Evolutionary conservation across 92 coral and sea anemone genomes (phyloP).

Genomic region (Parazoanthus atlanticus): DNA sequence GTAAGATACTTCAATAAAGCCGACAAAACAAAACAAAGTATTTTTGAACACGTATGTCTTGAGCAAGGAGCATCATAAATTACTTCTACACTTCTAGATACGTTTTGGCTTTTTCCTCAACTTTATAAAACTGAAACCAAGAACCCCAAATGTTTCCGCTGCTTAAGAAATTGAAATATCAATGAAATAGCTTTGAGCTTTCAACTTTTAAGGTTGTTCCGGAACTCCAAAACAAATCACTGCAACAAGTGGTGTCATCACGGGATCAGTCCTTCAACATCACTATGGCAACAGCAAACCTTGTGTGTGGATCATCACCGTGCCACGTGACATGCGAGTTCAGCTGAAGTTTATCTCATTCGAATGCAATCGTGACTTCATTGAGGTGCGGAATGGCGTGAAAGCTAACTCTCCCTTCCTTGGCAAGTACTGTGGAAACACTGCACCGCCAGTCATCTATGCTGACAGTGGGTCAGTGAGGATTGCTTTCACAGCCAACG

Average conservation of each 20-base stretch:
- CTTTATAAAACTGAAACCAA: too few relatives aligned
- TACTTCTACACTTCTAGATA: too few relatives aligned
- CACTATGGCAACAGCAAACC: conserved; percentile 26
- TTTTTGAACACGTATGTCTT: too few relatives aligned
- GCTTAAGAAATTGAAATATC: too few relatives aligned
- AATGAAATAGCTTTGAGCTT: not conserved
- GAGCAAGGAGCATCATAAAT: too few relatives aligned
- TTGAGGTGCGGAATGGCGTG: not conserved
- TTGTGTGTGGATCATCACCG: conserved; percentile 24
- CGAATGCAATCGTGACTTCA: conserved; percentile 22
- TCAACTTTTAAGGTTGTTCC: not conserved
- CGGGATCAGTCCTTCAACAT: conserved; percentile 14
- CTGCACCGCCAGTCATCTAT: not conserved
- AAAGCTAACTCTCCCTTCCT: conserved; percentile 7
- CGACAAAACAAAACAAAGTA: too few relatives aligned
- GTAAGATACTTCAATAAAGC: too few relatives aligned
- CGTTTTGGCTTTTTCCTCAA: too few relatives aligned
- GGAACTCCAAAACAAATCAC: not conserved
- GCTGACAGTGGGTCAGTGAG: conserved; percentile 13
- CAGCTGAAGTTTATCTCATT: not conserved
- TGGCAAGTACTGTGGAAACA: not conserved
- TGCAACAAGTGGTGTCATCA: not conserved
- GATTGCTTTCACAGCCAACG: conserved; percentile 16
- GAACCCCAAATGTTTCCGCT: too few relatives aligned
- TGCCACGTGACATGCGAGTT: conserved; percentile 12